phyloP scores from a whole-genome alignment of 2,797 vertebrate species.

The Hybognathus amarus region DNA sequence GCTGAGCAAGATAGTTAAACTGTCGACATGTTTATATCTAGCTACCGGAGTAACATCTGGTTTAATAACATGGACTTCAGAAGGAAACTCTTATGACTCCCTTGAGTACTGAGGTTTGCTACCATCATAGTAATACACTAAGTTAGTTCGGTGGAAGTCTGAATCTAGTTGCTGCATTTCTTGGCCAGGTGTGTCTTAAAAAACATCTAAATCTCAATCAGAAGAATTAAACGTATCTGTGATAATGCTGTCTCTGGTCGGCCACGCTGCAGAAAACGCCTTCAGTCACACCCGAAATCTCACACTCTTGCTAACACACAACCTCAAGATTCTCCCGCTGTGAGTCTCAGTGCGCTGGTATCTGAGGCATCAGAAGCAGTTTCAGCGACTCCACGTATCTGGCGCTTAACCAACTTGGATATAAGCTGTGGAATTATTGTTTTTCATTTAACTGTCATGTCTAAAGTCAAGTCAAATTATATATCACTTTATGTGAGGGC shows the following conservation, averaged over 20 bases:
- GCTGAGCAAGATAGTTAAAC: background rate
- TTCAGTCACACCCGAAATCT: conserved; percentile 27
- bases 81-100: background rate
- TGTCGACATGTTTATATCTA: background rate
- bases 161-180: background rate
- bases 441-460: background rate
- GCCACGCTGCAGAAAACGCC: background rate
- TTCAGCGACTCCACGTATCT: background rate
- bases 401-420: background rate
- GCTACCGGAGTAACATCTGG: background rate
- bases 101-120: conserved; percentile 16
- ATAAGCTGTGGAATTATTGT: conserved; percentile 10
- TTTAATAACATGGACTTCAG: background rate
- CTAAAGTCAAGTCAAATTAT: background rate
- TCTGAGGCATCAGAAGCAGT: background rate
- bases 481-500: no score
- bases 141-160: background rate
- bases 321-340: conserved; percentile 6
- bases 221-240: background rate
- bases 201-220: background rate
- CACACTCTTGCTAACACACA: conserved; percentile 26
- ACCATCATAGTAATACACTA: background rate
- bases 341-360: conserved; percentile 57
- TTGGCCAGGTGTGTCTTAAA: background rate
- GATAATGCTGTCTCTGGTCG: background rate